Evolutionary conservation across 2,113 vertebrate species (phyloP), one percentile per base, ranked within the genome.

Genomic region (Corvus hawaiiensis): DNA sequence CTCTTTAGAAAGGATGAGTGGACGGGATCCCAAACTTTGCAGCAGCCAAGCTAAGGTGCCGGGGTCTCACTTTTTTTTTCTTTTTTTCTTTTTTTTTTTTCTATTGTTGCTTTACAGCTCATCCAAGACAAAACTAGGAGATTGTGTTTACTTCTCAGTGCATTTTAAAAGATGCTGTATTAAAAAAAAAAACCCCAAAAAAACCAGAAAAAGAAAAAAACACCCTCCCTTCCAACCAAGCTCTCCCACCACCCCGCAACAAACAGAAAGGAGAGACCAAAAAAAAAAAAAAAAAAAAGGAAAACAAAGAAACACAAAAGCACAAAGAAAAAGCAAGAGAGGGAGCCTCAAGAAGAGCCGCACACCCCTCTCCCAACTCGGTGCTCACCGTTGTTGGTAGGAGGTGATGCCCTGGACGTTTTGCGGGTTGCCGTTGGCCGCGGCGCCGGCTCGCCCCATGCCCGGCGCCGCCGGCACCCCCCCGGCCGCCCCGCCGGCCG

Each of bases 371-470:
- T 94, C 74, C 87, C 94, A 11, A 11, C 43, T 86, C 89, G 72
- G 62, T 95, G 98, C 98, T 97, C 98, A 99, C 99, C 99, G 99
- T 98, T 99, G 99, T 97, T 99, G 99, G 97, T 99, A 99, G 93
- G 98, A 98, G 96, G 97, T 98, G 97, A 99, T 98, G 89, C 99
- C 99, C 97, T 99, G 99, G 97, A 99, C 98, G 98, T 98, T 98
- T 97, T 99, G 99, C 97, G 98, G 98, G 97, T 98, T 99, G 97
- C 99, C 99, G 98, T 99, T 99, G 59, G 99, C 98, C 92, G 98
- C 98, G 91, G 98, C 98, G 89, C 98, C 98, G 93, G 98, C 98
- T 96, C 99, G 98, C 93, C 98, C 98, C 97, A 99, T 98, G 84
- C 98, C 98, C 90, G 99, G 98, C 96, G 98, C 98, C 90, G 98